phyloP scores from a whole-genome alignment of 2,797 vertebrate species.

The Cephalopachus bancanus region DNA sequence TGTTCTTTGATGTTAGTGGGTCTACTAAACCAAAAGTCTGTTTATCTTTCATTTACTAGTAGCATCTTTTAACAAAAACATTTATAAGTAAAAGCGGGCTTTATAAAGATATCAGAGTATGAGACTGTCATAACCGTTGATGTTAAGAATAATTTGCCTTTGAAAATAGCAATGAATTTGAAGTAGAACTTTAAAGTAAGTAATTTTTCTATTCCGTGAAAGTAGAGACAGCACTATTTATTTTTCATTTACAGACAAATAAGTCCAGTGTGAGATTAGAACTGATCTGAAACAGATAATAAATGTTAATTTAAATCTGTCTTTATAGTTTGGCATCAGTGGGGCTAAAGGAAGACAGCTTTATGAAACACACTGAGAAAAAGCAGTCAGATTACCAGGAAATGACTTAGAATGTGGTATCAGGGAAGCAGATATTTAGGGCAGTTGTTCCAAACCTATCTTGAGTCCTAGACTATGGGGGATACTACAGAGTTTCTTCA shows the following conservation, averaged over 20 bases:
- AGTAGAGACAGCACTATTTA: neutral
- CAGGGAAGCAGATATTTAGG: neutral
- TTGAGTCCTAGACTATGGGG: neutral
- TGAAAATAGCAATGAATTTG: constrained; percentile 41
- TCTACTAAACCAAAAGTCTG: constrained; percentile 16
- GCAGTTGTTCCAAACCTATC: neutral
- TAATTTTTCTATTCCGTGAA: constrained; percentile 38
- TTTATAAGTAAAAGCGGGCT: constrained; percentile 31
- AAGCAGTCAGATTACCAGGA: neutral
- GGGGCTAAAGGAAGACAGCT: neutral
- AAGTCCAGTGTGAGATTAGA: constrained; percentile 28
- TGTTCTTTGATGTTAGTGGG: constrained; percentile 63
- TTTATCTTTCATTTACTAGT: constrained; percentile 66
- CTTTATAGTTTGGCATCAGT: constrained; percentile 1
- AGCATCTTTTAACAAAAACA: constrained; percentile 44
- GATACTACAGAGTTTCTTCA: neutral
- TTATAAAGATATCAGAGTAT: constrained; percentile 34
- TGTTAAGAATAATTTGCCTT: constrained; percentile 57
- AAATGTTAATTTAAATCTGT: constrained; percentile 41
- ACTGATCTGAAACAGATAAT: neutral
- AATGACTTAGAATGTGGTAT: neutral
- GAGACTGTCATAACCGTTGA: constrained; percentile 10
- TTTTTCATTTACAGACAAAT: neutral
- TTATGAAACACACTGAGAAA: neutral
- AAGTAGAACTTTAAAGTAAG: constrained; percentile 57